Evolutionary conservation across 2,888 invertebrate genomes (phyloP).

Genomic region (Deilephila elpenor): DNA sequence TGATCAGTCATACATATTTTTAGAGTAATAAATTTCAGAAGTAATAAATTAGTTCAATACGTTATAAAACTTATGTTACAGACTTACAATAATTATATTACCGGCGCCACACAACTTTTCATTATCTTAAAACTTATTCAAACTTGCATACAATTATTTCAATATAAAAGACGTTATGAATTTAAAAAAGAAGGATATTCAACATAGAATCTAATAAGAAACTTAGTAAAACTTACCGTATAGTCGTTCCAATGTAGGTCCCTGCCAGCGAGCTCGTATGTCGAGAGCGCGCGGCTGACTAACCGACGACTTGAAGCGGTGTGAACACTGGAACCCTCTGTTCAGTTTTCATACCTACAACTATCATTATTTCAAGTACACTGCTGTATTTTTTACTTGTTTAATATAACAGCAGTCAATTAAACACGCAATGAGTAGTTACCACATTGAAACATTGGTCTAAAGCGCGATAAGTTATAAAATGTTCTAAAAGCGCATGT

Average conservation of each 20-base stretch:
- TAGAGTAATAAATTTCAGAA: too few relatives aligned
- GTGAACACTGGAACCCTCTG: background rate
- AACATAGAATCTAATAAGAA: conserved; percentile 4
- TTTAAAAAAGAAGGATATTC: too few relatives aligned
- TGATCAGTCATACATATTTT: background rate
- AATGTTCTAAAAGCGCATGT: background rate
- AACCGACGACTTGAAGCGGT: background rate
- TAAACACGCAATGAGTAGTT: conserved; percentile 8
- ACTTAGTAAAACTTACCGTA: conserved; percentile 40
- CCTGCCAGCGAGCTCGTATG: conserved; percentile 34
- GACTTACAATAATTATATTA: background rate
- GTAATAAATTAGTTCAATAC: background rate
- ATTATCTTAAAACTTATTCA: background rate
- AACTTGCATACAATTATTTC: background rate
- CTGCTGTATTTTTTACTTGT: background rate
- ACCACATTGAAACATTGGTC: background rate
- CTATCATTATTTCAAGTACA: background rate
- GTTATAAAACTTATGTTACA: background rate
- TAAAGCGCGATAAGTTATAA: background rate
- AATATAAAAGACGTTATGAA: too few relatives aligned
- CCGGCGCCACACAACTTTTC: background rate
- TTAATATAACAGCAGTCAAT: background rate
- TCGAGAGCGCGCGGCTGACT: conserved; percentile 51
- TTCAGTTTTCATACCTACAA: background rate
- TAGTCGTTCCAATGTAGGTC: conserved; percentile 8